Evolutionary conservation across 2,888 invertebrate genomes (phyloP).

Genomic region (Melipona bicolor): DNA sequence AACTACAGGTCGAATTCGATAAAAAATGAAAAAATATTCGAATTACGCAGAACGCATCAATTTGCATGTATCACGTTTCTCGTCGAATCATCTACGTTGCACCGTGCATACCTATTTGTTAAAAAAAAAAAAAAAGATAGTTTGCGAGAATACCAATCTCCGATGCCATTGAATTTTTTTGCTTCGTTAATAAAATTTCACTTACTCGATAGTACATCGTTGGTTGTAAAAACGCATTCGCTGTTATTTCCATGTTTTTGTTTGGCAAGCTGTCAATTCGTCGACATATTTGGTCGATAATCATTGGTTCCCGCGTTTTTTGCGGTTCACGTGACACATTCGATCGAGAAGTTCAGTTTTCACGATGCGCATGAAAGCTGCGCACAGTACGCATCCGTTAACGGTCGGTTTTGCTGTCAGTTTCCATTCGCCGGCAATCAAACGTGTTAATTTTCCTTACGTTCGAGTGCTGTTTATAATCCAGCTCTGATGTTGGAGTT

Average conservation of each 20-base stretch:
- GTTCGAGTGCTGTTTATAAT: slow-evolving; percentile 30
- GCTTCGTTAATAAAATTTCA: neutral
- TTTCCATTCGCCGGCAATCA: slow-evolving; percentile 20
- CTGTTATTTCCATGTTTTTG: neutral
- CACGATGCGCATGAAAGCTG: slow-evolving; percentile 12
- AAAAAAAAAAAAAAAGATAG: no score
- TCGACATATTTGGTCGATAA: neutral
- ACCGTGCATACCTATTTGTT: neutral
- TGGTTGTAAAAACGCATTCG: neutral
- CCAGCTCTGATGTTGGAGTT: slow-evolving; percentile 2
- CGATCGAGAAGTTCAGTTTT: slow-evolving; percentile 32
- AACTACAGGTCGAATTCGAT: slow-evolving; percentile 31
- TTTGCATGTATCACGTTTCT: slow-evolving; percentile 29
- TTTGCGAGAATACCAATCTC: no score
- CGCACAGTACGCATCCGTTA: neutral
- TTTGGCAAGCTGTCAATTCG: neutral
- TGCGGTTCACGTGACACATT: neutral
- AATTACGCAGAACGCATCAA: slow-evolving; percentile 21
- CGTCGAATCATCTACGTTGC: neutral
- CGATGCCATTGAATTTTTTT: no score
- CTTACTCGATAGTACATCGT: neutral
- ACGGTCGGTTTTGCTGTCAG: slow-evolving; percentile 22
- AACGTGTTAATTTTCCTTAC: slow-evolving; percentile 42
- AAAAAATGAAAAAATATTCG: slow-evolving; percentile 16
- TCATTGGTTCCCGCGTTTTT: slow-evolving; percentile 31